phyloP scores from a whole-genome alignment of 2,797 vertebrate species.

The Scyliorhinus canicula region DNA sequence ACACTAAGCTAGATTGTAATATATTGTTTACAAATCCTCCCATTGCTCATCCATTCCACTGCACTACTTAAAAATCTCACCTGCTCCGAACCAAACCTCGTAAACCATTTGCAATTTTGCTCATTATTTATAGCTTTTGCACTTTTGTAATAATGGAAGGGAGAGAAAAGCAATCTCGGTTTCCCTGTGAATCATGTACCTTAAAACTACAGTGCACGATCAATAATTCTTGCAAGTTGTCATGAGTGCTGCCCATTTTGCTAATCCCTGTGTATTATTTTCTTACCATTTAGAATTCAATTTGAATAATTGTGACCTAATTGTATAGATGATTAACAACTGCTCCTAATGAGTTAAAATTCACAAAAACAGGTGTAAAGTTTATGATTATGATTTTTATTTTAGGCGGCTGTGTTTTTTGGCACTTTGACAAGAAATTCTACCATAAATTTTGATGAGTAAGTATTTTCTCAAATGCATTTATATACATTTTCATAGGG shows the following conservation, averaged over 20 bases:
- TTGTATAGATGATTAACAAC: background rate
- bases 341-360: background rate
- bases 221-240: background rate
- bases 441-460: background rate
- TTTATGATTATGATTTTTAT: background rate
- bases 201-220: background rate
- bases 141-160: background rate
- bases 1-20: background rate
- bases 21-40: background rate
- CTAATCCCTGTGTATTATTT: background rate
- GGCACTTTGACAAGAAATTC: background rate
- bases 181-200: background rate
- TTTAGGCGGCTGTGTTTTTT: slow-evolving; percentile 31
- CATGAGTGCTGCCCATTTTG: background rate
- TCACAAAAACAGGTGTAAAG: background rate
- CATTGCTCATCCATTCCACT: background rate
- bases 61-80: background rate
- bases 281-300: background rate
- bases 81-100: background rate
- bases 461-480: slow-evolving; percentile 6
- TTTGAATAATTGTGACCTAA: slow-evolving; percentile 1
- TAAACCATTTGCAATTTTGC: background rate
- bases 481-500: background rate
- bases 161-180: background rate
- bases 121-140: background rate